These are phyloP conservation scores for Dinocampus coccinellae DNA, from an alignment of 2,888 invertebrate species.

Conservation along the genomic window DNA sequence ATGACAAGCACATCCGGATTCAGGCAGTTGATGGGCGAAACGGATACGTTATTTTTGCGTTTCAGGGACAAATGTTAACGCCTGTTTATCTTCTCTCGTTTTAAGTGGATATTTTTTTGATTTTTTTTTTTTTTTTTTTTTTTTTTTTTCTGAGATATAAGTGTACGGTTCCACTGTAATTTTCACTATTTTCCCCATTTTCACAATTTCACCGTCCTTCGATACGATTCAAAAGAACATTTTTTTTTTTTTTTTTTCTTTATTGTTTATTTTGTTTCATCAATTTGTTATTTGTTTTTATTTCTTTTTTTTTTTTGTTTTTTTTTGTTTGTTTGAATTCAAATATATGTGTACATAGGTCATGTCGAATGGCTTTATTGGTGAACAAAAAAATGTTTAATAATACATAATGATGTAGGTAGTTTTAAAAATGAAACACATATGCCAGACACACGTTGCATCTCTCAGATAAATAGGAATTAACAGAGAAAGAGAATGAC, in stretches of 20 bases:
- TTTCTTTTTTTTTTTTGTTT: too few relatives aligned
- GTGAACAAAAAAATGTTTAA: background rate
- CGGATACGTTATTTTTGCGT: background rate
- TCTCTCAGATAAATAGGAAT: background rate
- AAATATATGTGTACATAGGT: background rate
- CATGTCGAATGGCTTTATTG: background rate
- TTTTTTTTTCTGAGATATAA: background rate
- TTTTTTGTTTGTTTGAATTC: too few relatives aligned
- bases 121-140: background rate
- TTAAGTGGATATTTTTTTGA: background rate
- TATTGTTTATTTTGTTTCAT: background rate
- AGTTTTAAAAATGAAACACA: constrained; percentile 16
- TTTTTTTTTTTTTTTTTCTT: too few relatives aligned
- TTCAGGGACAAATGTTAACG: constrained; percentile 44
- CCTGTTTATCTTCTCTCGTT: constrained; percentile 25
- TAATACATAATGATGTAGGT: background rate
- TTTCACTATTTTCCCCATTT: background rate
- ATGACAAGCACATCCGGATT: constrained; percentile 58
- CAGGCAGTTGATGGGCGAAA: constrained; percentile 30
- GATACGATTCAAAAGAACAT: too few relatives aligned
- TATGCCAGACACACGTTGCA: constrained; percentile 26
- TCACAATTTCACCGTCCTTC: too few relatives aligned
- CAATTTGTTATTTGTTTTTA: background rate
- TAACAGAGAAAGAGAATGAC: background rate
- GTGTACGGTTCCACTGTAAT: background rate